A percentile compares a stretch with the other conserved stretches of the same genome.
Evolutionary conservation across 2,113 vertebrate genomes (phyloP).

Genomic region (Bolborhynchus lineola): DNA sequence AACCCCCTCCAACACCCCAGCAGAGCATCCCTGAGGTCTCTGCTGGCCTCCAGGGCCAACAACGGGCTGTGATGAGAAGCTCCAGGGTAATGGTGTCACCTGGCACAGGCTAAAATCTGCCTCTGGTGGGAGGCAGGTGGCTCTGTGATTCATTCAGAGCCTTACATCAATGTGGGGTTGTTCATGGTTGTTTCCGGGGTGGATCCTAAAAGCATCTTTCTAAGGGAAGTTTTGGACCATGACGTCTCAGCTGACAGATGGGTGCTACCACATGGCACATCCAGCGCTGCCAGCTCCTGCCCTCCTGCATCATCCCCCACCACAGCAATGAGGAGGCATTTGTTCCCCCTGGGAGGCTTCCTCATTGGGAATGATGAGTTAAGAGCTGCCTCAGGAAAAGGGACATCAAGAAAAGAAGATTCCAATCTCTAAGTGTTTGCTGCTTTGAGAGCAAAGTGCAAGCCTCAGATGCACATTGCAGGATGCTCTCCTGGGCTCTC

Average conservation of each 20-base stretch:
- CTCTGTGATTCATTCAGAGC: not conserved
- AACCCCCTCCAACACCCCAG: not conserved
- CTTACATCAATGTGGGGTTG: not conserved
- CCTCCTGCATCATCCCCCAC: not conserved
- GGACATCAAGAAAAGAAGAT: not conserved
- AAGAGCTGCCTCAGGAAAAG: not conserved
- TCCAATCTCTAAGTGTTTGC: not conserved
- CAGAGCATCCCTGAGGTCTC: not conserved
- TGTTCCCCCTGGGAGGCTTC: not conserved
- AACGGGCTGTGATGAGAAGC: not conserved
- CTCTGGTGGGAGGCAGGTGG: not conserved
- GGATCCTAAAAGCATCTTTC: not conserved
- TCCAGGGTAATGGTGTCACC: not conserved
- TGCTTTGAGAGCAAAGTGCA: not conserved
- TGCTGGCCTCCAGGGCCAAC: not conserved
- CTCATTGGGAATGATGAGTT: not conserved
- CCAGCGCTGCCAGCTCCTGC: not conserved
- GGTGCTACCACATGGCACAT: not conserved
- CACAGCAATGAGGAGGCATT: fast-evolving
- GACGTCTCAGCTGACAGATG: not conserved
- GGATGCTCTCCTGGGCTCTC: not conserved
- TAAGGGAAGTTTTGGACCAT: not conserved
- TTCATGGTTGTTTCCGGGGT: not conserved
- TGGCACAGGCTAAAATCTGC: not conserved
- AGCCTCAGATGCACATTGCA: not conserved